phyloP scores from a whole-genome alignment of 2,797 vertebrate genomes.

The Chanos chanos region DNA sequence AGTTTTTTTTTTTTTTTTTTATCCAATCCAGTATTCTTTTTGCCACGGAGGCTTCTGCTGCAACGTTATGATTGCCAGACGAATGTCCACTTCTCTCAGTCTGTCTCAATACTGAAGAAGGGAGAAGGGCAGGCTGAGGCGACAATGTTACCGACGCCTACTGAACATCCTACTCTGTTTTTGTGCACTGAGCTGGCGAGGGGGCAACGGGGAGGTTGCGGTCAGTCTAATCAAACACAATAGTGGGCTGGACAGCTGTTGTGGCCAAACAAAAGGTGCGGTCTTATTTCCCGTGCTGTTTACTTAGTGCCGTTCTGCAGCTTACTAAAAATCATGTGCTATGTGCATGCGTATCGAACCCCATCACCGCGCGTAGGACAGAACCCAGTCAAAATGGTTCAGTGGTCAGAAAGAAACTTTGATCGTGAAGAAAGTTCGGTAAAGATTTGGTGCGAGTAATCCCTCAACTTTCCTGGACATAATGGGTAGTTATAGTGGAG shows the following conservation, averaged over 20 bases:
- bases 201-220: constrained; percentile 80
- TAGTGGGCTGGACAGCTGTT: constrained; percentile 85
- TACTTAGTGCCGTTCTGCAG: constrained; percentile 83
- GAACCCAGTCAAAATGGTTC: constrained; percentile 45
- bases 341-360: constrained; percentile 72
- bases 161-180: constrained; percentile 83
- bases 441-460: too few relatives aligned
- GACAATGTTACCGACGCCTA: constrained; percentile 76
- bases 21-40: too few relatives aligned
- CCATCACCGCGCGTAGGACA: constrained; percentile 72
- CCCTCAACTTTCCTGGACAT: too few relatives aligned
- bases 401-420: background rate
- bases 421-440: too few relatives aligned
- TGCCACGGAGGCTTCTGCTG: too few relatives aligned
- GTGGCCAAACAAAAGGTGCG: constrained; percentile 80
- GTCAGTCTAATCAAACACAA: constrained; percentile 83
- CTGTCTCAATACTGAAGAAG: constrained; percentile 70
- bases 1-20: too few relatives aligned
- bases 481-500: too few relatives aligned
- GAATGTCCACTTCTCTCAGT: too few relatives aligned
- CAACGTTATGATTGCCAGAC: too few relatives aligned
- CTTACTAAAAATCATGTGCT: constrained; percentile 68
- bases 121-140: constrained; percentile 72
- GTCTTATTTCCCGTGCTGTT: constrained; percentile 82
- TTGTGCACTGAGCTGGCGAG: constrained; percentile 83